phyloP scores from a whole-genome alignment of 2,888 invertebrate species.

The Chaetogeoica ovagalla region DNA sequence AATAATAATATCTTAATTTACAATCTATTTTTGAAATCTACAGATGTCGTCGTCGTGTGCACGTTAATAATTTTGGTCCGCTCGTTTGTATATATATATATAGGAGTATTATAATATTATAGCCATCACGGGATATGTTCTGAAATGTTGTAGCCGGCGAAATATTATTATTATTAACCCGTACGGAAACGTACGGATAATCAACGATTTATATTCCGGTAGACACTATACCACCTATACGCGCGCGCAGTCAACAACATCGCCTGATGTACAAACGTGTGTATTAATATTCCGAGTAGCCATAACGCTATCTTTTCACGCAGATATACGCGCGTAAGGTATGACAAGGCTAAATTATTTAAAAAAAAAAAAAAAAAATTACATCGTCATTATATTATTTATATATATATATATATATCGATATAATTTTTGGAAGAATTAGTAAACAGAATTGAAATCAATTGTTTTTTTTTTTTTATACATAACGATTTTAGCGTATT shows the following conservation, averaged over 20 bases:
- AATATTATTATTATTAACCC: constrained; percentile 9
- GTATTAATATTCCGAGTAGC: constrained; percentile 20
- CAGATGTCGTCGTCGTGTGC: too few relatives aligned
- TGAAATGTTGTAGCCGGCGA: background rate
- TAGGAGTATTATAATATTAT: too few relatives aligned
- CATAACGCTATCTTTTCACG: background rate
- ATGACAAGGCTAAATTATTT: constrained; percentile 38
- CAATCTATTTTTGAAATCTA: too few relatives aligned
- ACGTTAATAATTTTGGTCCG: too few relatives aligned
- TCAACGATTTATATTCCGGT: constrained; percentile 34
- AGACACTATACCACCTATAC: background rate
- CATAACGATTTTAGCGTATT: too few relatives aligned
- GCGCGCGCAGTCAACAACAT: background rate
- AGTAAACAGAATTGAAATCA: background rate
- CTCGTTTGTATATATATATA: background rate
- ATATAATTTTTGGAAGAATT: background rate
- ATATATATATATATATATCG: background rate
- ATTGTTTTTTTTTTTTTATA: background rate
- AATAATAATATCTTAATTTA: too few relatives aligned
- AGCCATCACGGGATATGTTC: background rate
- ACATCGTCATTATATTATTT: constrained; percentile 19
- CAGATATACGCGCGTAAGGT: background rate
- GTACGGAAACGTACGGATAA: background rate
- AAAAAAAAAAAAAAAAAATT: background rate
- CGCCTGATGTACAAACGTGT: background rate